Evolutionary conservation across 2,888 invertebrate species (phyloP).

Genomic region (Omphaloscelis lunosa): DNA sequence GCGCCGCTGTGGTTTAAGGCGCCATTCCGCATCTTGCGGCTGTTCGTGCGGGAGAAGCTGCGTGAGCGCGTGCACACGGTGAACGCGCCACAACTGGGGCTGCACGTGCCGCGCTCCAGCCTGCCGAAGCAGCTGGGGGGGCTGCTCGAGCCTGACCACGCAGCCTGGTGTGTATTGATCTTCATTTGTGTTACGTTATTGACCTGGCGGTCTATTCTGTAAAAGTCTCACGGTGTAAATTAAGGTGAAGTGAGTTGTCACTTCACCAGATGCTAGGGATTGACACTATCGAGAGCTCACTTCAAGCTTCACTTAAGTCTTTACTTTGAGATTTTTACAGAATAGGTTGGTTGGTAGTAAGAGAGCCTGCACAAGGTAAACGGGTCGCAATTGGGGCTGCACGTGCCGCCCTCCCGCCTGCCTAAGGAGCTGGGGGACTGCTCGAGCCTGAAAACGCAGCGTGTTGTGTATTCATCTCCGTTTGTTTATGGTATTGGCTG

Average conservation of each 20-base stretch:
- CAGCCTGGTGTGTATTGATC: constrained; percentile 93
- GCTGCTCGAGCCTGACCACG: constrained; percentile 96
- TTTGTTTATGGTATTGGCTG: background rate
- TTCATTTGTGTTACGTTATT: background rate
- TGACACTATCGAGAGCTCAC: background rate
- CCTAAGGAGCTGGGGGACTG: background rate
- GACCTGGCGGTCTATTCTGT: background rate
- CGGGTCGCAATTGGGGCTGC: constrained; percentile 95
- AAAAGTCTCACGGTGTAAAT: background rate
- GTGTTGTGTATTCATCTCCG: constrained; percentile 91
- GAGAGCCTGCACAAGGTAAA: constrained; percentile 94
- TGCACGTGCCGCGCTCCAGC: constrained; percentile 97
- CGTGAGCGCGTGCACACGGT: constrained; percentile 99
- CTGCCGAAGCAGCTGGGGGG: constrained; percentile 97
- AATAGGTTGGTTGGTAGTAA: background rate
- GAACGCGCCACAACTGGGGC: constrained; percentile 96
- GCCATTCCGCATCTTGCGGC: constrained; percentile 97
- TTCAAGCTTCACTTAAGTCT: background rate
- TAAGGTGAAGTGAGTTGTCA: background rate
- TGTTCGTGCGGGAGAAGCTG: constrained; percentile 98
- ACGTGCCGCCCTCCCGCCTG: constrained; percentile 95
- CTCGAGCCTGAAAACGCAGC: constrained; percentile 94
- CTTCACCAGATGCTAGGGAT: background rate
- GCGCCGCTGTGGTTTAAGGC: constrained; percentile 99
- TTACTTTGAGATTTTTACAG: background rate